These are phyloP conservation scores for Antennarius striatus DNA, from an alignment of 2,113 vertebrate species.

Conservation along the genomic window DNA sequence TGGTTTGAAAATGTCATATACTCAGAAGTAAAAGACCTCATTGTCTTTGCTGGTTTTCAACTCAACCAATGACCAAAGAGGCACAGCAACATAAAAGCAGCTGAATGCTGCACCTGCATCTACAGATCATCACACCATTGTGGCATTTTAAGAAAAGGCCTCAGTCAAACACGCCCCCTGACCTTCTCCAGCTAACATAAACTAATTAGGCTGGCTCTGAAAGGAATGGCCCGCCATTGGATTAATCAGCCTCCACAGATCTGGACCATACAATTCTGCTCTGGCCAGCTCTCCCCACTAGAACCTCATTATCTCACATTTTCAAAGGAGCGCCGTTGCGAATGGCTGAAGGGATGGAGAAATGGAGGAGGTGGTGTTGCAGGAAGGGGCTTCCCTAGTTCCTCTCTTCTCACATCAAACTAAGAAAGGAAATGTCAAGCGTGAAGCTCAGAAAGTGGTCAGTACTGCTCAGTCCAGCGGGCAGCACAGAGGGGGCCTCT, in stretches of 20 bases:
- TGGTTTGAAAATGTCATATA: conserved; percentile 76
- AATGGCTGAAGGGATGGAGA: conserved; percentile 58
- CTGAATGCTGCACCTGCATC: conserved; percentile 92
- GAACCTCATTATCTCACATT: conserved; percentile 83
- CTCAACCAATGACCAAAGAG: conserved; percentile 79
- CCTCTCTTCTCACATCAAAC: conserved; percentile 71
- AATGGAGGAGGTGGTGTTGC: conserved; percentile 62
- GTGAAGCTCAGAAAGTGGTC: conserved; percentile 71
- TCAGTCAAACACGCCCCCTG: conserved; percentile 86
- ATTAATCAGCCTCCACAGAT: conserved; percentile 80
- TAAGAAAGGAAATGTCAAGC: conserved; percentile 76
- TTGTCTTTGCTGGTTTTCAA: conserved; percentile 83
- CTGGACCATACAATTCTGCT: conserved; percentile 74
- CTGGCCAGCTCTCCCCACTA: conserved; percentile 65
- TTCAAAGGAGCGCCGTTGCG: conserved; percentile 66
- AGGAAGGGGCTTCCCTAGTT: conserved; percentile 68
- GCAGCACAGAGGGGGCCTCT: conserved; percentile 85
- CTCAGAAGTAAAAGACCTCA: conserved; percentile 82
- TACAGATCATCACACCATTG: conserved; percentile 91
- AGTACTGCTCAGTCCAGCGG: conserved; percentile 69
- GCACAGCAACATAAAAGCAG: conserved; percentile 85
- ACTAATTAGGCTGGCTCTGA: conserved; percentile 90
- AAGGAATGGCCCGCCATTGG: conserved; percentile 79
- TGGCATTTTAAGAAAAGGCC: conserved; percentile 87
- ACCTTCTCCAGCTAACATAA: conserved; percentile 96